phyloP scores from a whole-genome alignment of 2,888 invertebrate genomes.

The Ophioninae sp. region DNA sequence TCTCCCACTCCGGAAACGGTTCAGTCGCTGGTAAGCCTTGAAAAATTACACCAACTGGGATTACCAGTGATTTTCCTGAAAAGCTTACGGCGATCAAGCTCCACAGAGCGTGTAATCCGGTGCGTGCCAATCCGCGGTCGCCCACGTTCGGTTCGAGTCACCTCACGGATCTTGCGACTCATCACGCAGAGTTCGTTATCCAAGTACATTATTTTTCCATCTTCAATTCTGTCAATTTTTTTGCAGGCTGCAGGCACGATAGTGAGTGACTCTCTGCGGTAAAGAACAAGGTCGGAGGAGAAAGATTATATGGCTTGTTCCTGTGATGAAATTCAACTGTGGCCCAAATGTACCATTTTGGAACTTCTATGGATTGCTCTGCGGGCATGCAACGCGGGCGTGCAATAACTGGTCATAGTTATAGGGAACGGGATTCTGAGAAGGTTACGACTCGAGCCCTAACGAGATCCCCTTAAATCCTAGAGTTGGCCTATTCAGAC shows the following conservation, averaged over 20 bases:
- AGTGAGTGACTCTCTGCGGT: constrained; percentile 29
- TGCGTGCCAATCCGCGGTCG: constrained; percentile 33
- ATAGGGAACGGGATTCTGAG: background rate
- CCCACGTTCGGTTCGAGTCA: constrained; percentile 45
- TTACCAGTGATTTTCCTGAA: constrained; percentile 43
- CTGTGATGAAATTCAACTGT: constrained; percentile 47
- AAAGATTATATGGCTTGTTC: constrained; percentile 47
- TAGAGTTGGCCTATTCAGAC: background rate
- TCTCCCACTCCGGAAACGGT: background rate
- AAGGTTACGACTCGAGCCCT: background rate
- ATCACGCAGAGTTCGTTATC: background rate
- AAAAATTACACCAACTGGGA: constrained; percentile 48
- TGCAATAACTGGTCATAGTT: background rate
- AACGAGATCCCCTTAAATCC: background rate
- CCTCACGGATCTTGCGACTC: background rate
- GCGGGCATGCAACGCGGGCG: background rate
- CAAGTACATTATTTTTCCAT: constrained; percentile 58
- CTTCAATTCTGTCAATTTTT: constrained; percentile 57
- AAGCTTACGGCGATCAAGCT: constrained; percentile 39
- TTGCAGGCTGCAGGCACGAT: background rate
- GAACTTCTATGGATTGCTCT: background rate
- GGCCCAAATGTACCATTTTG: background rate
- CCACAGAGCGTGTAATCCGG: constrained; percentile 44
- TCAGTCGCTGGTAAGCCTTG: background rate
- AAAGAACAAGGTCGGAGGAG: constrained; percentile 44